These are phyloP conservation scores for Halcyon smyrnensis DNA, from an alignment of 2,797 vertebrate genomes.

Conservation along the genomic window DNA sequence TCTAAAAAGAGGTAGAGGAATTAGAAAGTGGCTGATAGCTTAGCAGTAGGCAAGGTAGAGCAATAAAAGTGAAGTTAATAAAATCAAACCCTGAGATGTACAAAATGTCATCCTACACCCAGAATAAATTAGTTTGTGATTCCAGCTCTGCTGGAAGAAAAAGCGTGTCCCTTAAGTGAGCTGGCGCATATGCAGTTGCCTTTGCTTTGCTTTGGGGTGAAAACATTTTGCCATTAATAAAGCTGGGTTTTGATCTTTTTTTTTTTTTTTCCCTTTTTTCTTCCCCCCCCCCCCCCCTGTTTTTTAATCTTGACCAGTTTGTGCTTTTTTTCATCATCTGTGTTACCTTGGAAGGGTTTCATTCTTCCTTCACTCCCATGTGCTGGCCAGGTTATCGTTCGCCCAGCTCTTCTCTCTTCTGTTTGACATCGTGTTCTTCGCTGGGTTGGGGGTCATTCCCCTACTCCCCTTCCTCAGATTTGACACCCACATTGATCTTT, in stretches of 20 bases:
- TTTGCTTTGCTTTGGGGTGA: slow-evolving; percentile 6
- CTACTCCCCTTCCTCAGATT: background rate
- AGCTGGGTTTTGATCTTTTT: background rate
- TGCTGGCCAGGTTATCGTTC: background rate
- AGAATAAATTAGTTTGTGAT: background rate
- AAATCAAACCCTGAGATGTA: background rate
- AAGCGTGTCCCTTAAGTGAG: background rate
- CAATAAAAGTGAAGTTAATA: background rate
- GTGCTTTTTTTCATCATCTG: background rate
- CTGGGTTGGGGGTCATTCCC: background rate
- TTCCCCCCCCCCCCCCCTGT: no score
- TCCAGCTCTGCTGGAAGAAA: background rate
- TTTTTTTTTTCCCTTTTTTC: background rate
- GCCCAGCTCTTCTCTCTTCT: background rate
- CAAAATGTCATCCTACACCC: background rate
- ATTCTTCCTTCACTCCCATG: background rate
- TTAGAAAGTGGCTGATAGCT: background rate
- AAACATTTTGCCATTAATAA: background rate
- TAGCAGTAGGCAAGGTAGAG: background rate
- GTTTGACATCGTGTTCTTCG: background rate
- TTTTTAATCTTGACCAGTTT: background rate
- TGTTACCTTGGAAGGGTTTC: background rate
- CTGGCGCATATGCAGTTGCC: background rate
- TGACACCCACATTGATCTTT: slow-evolving; percentile 57
- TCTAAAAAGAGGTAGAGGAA: background rate